Conservation (phyloP, 1,140 invertebrate genomes). For the Melipona quadrifasciata region DNA sequence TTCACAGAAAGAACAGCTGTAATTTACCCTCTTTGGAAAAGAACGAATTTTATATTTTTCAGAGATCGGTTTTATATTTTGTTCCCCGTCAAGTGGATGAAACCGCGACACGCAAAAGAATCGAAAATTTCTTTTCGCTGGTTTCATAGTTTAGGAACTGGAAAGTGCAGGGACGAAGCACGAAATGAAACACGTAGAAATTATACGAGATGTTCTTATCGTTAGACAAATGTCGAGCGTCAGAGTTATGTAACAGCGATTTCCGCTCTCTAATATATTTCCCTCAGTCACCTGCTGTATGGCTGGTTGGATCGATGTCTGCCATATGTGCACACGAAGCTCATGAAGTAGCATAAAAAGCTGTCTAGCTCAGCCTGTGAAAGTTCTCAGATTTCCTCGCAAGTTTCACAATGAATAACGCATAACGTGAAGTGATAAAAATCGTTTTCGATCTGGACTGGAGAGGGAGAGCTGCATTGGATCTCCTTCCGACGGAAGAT, state of each 20-base stretch:
- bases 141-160: neutral
- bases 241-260: neutral
- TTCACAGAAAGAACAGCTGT: no score
- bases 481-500: neutral
- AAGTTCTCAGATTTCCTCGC: slow-evolving; percentile 16
- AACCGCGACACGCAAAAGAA: no score
- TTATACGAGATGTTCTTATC: neutral
- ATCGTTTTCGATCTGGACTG: neutral
- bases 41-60: no score
- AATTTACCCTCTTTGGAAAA: no score
- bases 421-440: slow-evolving; percentile 2
- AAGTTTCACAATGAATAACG: slow-evolving; percentile 34
- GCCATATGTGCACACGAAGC: slow-evolving; percentile 5
- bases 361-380: neutral
- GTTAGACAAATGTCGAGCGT: neutral
- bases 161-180: neutral
- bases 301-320: slow-evolving; percentile 15
- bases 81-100: no score
- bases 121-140: neutral
- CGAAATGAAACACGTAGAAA: neutral
- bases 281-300: slow-evolving; percentile 5
- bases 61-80: no score
- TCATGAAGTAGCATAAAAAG: slow-evolving; percentile 10
- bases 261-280: neutral
- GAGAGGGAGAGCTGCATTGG: neutral